A percentile compares a stretch with the other conserved stretches of the same genome.
Conservation (phyloP, 2,888 invertebrate species). For the Agrochola litura region DNA sequence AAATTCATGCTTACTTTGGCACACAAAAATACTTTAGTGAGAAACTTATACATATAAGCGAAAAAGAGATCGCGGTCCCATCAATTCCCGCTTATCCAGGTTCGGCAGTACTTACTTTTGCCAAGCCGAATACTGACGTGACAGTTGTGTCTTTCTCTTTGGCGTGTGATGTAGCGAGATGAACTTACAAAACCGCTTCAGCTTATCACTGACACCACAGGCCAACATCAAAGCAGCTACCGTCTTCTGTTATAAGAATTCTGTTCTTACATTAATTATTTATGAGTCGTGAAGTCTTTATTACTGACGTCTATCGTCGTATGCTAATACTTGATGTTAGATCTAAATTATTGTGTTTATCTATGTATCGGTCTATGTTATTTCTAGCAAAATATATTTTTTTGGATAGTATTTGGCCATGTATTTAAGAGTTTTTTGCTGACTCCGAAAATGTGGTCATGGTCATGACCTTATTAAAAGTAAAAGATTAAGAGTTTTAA, state of each 20-base stretch:
- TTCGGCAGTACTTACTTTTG: too few species aligned
- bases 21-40: too few species aligned
- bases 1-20: too few species aligned
- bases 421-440: neutral
- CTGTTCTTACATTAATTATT: constrained; percentile 63
- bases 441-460: neutral
- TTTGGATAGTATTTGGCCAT: constrained; percentile 7
- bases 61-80: too few species aligned
- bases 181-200: constrained; percentile 41
- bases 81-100: too few species aligned
- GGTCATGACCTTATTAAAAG: neutral
- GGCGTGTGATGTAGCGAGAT: neutral
- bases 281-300: constrained; percentile 66
- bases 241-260: constrained; percentile 66
- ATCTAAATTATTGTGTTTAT: constrained; percentile 48
- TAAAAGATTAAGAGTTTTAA: too few species aligned
- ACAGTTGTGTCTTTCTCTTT: too few species aligned
- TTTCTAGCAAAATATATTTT: neutral
- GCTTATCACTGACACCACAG: constrained; percentile 50
- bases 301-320: constrained; percentile 51
- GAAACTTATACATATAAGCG: too few species aligned
- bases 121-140: too few species aligned
- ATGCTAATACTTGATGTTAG: constrained; percentile 49
- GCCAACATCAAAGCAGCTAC: constrained; percentile 58
- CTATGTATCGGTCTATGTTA: constrained; percentile 16